These are phyloP conservation scores for Lepilemur septentrionalis DNA, from an alignment of 2,797 vertebrate genomes.

Conservation along the genomic window DNA sequence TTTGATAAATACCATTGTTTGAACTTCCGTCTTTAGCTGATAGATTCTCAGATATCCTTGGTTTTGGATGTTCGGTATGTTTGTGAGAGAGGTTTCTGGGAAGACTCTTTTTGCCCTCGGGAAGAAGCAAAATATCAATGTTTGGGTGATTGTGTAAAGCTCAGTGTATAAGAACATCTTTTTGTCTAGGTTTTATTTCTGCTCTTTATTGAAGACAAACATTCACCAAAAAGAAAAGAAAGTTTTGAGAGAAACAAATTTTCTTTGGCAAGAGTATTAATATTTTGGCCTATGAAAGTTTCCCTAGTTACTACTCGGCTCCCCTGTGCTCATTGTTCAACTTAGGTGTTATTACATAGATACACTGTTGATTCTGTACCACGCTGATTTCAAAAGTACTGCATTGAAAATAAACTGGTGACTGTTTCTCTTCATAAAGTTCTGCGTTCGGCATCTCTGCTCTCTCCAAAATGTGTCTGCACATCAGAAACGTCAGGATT, in stretches of 20 bases:
- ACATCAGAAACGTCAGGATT: slow-evolving; percentile 89
- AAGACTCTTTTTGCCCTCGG: slow-evolving; percentile 81
- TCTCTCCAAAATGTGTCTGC: slow-evolving; percentile 86
- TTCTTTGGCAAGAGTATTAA: slow-evolving; percentile 66
- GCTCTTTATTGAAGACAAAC: slow-evolving; percentile 91
- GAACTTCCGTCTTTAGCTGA: slow-evolving; percentile 89
- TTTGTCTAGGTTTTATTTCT: slow-evolving; percentile 91
- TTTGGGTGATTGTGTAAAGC: slow-evolving; percentile 90
- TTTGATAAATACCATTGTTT: slow-evolving; percentile 96
- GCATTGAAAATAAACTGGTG: slow-evolving; percentile 80
- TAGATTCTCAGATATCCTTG: slow-evolving; percentile 81
- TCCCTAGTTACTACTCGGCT: slow-evolving; percentile 76
- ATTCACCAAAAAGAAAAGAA: slow-evolving; percentile 88
- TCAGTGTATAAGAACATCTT: slow-evolving; percentile 88
- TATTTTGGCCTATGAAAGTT: slow-evolving; percentile 76
- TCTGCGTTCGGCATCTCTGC: slow-evolving; percentile 88
- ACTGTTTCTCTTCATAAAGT: slow-evolving; percentile 90
- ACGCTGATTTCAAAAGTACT: slow-evolving; percentile 74
- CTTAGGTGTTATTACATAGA: slow-evolving; percentile 73
- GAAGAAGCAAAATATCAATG: slow-evolving; percentile 84
- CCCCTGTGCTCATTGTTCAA: slow-evolving; percentile 75
- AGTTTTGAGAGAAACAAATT: slow-evolving; percentile 69
- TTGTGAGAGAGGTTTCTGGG: slow-evolving; percentile 80
- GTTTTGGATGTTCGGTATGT: slow-evolving; percentile 81
- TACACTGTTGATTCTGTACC: slow-evolving; percentile 75